A percentile compares a stretch with the other conserved stretches of the same genome.
phyloP scores from a whole-genome alignment of 1,140 invertebrate species.

The Acyrthosiphon pisum region DNA sequence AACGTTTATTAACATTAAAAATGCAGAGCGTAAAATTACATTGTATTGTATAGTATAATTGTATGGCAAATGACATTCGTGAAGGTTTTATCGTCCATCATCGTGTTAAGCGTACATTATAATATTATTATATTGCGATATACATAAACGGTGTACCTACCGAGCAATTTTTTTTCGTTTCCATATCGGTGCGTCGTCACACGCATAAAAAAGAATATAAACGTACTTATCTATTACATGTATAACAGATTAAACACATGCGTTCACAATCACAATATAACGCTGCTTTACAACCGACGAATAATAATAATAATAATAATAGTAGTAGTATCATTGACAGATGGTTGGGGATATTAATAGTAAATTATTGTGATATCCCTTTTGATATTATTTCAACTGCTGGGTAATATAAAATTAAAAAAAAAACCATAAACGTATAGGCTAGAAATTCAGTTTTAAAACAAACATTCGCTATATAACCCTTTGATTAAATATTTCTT shows the following conservation, averaged over 20 bases:
- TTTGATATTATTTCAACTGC: slow-evolving; percentile 43
- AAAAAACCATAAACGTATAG: not conserved
- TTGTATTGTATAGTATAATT: not conserved
- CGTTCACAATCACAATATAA: slow-evolving; percentile 47
- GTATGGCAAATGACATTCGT: not conserved
- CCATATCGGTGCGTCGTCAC: not conserved
- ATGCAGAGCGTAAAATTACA: slow-evolving; percentile 10
- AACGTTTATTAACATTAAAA: not conserved
- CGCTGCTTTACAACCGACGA: slow-evolving; percentile 5
- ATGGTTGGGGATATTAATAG: slow-evolving; percentile 43
- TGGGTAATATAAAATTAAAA: not conserved
- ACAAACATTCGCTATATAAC: not conserved
- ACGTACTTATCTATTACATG: slow-evolving; percentile 27
- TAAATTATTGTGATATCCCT: slow-evolving; percentile 22
- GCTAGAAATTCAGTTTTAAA: not conserved
- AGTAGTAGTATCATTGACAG: slow-evolving; percentile 32
- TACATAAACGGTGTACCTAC: not conserved
- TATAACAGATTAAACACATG: slow-evolving; percentile 47
- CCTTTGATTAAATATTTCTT: not conserved
- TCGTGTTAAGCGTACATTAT: not conserved
- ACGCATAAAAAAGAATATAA: not conserved
- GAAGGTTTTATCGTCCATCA: slow-evolving; percentile 6
- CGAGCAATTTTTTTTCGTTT: not conserved
- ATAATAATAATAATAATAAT: not conserved
- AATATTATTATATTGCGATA: not conserved